Evolutionary conservation across 2,888 invertebrate genomes (phyloP).

Genomic region (Platerodrilus igneus): DNA sequence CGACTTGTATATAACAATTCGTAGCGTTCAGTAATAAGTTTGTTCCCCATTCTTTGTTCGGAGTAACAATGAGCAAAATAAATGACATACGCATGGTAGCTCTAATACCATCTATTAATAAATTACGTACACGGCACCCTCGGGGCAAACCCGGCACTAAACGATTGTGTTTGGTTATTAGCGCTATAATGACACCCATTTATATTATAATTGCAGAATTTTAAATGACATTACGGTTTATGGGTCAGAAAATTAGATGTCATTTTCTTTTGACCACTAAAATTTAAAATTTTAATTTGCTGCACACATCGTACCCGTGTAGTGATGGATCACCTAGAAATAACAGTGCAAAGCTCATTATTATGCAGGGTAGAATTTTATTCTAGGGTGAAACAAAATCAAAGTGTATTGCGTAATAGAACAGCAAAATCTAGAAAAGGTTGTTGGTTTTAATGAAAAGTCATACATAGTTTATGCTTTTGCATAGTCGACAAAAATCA

Average conservation of each 20-base stretch:
- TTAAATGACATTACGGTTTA: slow-evolving; percentile 44
- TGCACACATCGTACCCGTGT: slow-evolving; percentile 10
- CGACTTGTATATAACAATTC: slow-evolving; percentile 18
- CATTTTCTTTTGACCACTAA: slow-evolving; percentile 24
- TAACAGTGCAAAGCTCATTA: too few species aligned
- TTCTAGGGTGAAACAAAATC: too few species aligned
- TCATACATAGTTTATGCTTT: too few species aligned
- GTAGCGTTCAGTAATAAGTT: slow-evolving; percentile 20
- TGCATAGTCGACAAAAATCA: too few species aligned
- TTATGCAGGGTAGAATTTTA: too few species aligned
- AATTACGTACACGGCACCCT: slow-evolving; percentile 48
- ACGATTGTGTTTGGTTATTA: slow-evolving; percentile 50
- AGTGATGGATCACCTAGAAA: slow-evolving; percentile 15
- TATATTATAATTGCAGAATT: slow-evolving; percentile 51
- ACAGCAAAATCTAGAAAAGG: too few species aligned
- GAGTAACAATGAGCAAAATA: slow-evolving; percentile 40
- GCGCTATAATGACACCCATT: slow-evolving; percentile 49
- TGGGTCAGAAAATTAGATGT: slow-evolving; percentile 42
- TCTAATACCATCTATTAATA: slow-evolving; percentile 49
- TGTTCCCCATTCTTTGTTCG: slow-evolving; percentile 38
- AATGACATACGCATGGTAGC: slow-evolving; percentile 42
- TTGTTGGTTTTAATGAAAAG: too few species aligned
- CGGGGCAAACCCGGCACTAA: slow-evolving; percentile 41
- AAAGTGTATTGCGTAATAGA: too few species aligned
- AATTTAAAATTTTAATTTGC: slow-evolving; percentile 24